phyloP scores from a whole-genome alignment of 2,113 vertebrate species.

The Hippocampus abdominalis region DNA sequence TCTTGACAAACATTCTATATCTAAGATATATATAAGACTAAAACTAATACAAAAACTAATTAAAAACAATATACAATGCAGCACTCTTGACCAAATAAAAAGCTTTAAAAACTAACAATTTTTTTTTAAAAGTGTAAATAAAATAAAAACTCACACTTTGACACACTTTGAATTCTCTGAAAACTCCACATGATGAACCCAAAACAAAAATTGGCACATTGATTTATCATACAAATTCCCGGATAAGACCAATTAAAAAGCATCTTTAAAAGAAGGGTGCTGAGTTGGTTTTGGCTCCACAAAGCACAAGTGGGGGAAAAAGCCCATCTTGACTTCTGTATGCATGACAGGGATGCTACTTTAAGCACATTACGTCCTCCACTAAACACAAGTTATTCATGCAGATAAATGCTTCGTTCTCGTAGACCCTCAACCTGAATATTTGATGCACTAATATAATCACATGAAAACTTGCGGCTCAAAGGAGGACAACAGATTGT shows the following conservation, averaged over 20 bases:
- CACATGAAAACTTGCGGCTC: conserved; percentile 59
- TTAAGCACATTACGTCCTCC: conserved; percentile 76
- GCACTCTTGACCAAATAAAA: too few relatives aligned
- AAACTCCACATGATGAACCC: not conserved
- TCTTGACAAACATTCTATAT: too few relatives aligned
- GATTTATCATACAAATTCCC: not conserved
- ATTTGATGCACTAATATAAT: conserved; percentile 76
- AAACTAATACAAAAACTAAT: too few relatives aligned
- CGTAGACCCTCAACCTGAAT: conserved; percentile 70
- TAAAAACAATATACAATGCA: too few relatives aligned
- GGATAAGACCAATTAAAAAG: not conserved
- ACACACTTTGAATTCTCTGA: not conserved
- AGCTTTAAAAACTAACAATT: too few relatives aligned
- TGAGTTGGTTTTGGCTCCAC: conserved; percentile 17
- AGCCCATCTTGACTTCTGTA: conserved; percentile 64
- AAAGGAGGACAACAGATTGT: conserved; percentile 48
- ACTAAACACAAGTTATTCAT: conserved; percentile 74
- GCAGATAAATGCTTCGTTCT: conserved; percentile 77
- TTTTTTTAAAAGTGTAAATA: too few relatives aligned
- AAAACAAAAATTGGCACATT: not conserved
- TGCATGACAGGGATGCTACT: conserved; percentile 76
- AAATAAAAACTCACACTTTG: too few relatives aligned
- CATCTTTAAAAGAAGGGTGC: not conserved
- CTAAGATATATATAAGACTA: too few relatives aligned
- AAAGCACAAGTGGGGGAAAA: conserved; percentile 56